Conservation (phyloP, 2,797 vertebrate species). For the Aeoliscus strigatus region DNA sequence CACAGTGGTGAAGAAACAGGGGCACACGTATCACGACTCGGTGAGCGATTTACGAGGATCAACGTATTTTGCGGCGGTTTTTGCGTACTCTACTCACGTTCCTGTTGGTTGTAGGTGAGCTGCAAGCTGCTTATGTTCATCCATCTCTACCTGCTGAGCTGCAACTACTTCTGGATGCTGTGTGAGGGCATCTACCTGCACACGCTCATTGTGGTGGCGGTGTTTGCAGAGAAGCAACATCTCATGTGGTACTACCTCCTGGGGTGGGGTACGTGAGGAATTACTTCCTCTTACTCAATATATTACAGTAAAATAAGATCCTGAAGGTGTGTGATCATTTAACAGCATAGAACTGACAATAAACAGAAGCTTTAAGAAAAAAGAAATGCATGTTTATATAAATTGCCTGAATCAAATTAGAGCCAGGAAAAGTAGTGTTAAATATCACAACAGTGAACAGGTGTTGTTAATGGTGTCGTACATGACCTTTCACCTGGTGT, state of each 20-base stretch:
- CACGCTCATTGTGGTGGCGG: constrained; percentile 95
- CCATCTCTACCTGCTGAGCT: constrained; percentile 90
- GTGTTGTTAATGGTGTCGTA: no score
- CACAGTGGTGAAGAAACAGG: constrained; percentile 80
- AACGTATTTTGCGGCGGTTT: no score
- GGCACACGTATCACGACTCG: constrained; percentile 77
- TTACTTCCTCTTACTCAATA: accelerated
- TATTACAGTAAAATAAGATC: no score
- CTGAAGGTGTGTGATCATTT: background rate
- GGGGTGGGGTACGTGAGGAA: constrained; percentile 84
- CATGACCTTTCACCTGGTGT: no score
- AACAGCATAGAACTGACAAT: no score
- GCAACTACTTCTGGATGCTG: constrained; percentile 99
- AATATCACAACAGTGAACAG: no score
- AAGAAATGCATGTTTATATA: no score
- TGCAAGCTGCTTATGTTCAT: constrained; percentile 90
- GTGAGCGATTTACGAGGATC: constrained; percentile 73
- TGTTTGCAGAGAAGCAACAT: constrained; percentile 95
- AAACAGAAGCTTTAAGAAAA: no score
- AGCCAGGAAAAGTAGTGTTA: no score
- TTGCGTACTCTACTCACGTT: background rate
- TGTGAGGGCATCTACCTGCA: constrained; percentile 98
- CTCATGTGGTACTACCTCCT: constrained; percentile 96
- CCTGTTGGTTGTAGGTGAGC: constrained; percentile 67
- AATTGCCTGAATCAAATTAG: no score